Base-by-base conservation (phyloP, 2,113 vertebrate genomes). In the Zapus hudsonius region DNA sequence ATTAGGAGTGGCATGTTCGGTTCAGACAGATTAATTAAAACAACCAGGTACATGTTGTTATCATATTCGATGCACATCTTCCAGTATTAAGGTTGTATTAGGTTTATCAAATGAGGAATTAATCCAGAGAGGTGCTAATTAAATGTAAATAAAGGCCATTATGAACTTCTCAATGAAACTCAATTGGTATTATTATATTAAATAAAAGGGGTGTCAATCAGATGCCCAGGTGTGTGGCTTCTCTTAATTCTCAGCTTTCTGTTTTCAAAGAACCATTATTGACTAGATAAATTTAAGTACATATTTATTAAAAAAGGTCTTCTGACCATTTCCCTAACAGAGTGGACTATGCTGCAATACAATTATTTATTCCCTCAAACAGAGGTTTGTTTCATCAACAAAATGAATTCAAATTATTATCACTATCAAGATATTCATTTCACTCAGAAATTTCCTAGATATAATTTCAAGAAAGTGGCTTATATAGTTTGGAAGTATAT, bases 21-120 rank as follows among this genome's bases (percentile, higher is more conserved):
- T 97, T 98, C 97, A 97, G 95, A 96, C 83, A 97, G 93, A 98
- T 97, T 97, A 97, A 98, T 98, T 98, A 97, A 97, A 98, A 96
- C 94, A 98, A 85, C 84, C 94, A 97, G 95, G 96, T 98, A 98
- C 3, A 20, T 52, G 66, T 85, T 95, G 74, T 93, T 96, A 97
- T 96, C 89, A 92, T 96, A 96, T 67, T 95, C 75, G 80, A 97
- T 98, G 97, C 97, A 95, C 86, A 97, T 97, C 36, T 96, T 97
- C 96, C 94, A 93, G 93, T 89, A 95, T 94, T 96, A 95, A 96
- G 94, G 75, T 95, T 97, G 83, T 84, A 96, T 95, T 97, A 96
- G 83, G 94, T 95, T 97, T 96, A 97, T 97, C 97, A 98, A 98
- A 97, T 94, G 85, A 97, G 74, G 80, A 93, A 97, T 97, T 97